Evolutionary conservation across 2,797 vertebrate genomes (phyloP).

Genomic region (Microctenopoma steveboyesi): DNA sequence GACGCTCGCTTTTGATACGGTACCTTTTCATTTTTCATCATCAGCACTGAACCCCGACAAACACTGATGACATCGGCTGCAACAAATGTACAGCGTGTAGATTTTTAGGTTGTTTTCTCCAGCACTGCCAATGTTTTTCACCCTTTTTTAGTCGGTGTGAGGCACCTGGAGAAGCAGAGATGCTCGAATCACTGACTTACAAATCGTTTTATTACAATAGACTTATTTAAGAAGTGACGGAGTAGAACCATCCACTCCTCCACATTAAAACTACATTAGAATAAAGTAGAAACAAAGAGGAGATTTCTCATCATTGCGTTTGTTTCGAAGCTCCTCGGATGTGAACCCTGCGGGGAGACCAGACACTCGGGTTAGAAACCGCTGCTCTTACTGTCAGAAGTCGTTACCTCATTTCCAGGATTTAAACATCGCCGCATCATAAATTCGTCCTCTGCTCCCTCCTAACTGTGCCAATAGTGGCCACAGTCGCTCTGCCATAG

Average conservation of each 20-base stretch:
- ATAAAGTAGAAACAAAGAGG: not conserved
- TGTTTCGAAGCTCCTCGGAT: not conserved
- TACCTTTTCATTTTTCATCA: not conserved
- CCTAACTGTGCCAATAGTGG: slow-evolving; percentile 10
- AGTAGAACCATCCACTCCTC: not conserved
- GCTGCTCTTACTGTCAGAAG: not conserved
- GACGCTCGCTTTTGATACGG: slow-evolving; percentile 19
- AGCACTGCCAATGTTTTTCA: not conserved
- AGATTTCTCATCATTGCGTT: not conserved
- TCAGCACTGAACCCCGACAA: slow-evolving; percentile 10
- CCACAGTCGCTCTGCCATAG: not conserved
- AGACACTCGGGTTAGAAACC: not conserved
- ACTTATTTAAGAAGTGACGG: not conserved
- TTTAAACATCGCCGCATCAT: slow-evolving; percentile 14
- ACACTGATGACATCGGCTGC: slow-evolving; percentile 36
- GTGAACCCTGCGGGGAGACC: not conserved
- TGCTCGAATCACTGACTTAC: not conserved
- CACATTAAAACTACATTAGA: not conserved
- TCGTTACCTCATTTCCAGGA: slow-evolving; percentile 13
- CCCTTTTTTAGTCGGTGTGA: not conserved
- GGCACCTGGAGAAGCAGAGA: not conserved
- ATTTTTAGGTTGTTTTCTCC: not conserved
- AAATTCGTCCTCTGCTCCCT: slow-evolving; percentile 1
- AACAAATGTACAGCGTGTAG: slow-evolving; percentile 2
- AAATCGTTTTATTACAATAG: not conserved